Base-by-base conservation (phyloP, 2,797 vertebrate species). In the Sciurus carolinensis region DNA sequence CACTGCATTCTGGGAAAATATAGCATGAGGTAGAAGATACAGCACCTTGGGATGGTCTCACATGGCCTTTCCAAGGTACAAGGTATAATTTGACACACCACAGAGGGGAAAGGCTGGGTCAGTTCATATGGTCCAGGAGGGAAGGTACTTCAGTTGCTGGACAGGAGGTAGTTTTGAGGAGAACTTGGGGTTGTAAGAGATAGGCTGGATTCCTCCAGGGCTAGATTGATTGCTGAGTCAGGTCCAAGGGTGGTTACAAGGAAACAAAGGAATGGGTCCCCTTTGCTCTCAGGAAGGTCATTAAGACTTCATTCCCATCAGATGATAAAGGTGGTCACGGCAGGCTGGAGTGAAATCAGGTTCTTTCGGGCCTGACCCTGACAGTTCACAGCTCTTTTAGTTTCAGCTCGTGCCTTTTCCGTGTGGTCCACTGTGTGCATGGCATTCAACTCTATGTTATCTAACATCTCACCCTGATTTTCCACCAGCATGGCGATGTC, bases 401-500 rank as follows among this genome's bases (percentile, higher is more conserved):
- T 99, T 97, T 99, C 98, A 73, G 98, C 98, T 57, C 98, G 98
- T 5, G 99, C 99, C 94, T 97, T 98, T 77, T 98, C 98, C 98
- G 99, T 97, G 12, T 99, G 99, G 97, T 99, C 99, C 96, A 98
- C 98, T 0, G 99, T 98, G 96, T 99, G 99, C 97, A 98, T 98
- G 81, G 99, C 98, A 80, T 99, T 99, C 97, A 98, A 97, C 97
- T 99, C 99, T 98, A 99, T 99, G 95, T 99, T 99, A 98, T 99
- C 98, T 98, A 99, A 97, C 98, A 99, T 99, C 97, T 99, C 99
- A 22, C 99, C 99, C 99, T 99, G 99, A 62, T 98, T 99, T 97
- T 99, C 99, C 96, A 99, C 99, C 92, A 99, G 98, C 99, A 99
- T 99, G 97, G 99, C 99, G 0, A 99, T 99, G 98, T 99, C 99